Evolutionary conservation across 2,888 invertebrate species (phyloP).

Genomic region (Euplagia quadripunctaria): DNA sequence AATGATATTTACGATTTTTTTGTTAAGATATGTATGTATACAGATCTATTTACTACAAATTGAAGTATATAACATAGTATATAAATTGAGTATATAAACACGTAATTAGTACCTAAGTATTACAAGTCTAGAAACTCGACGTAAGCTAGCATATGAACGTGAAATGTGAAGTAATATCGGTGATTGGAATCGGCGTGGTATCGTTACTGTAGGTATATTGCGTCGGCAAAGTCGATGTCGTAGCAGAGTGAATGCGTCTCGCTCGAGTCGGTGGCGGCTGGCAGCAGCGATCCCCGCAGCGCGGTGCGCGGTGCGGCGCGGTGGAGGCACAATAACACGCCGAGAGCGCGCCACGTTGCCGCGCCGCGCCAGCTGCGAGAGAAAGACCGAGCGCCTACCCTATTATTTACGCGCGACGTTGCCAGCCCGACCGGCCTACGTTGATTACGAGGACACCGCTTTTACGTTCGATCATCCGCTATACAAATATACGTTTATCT

Average conservation of each 20-base stretch:
- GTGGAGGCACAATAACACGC: slow-evolving; percentile 68
- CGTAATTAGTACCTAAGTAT: slow-evolving; percentile 29
- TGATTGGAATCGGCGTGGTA: slow-evolving; percentile 64
- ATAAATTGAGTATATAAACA: slow-evolving; percentile 42
- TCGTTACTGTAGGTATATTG: slow-evolving; percentile 80
- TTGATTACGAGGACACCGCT: slow-evolving; percentile 88
- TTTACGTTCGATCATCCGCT: slow-evolving; percentile 85
- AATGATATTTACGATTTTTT: slow-evolving; percentile 15
- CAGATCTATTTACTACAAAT: slow-evolving; percentile 46
- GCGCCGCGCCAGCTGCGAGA: slow-evolving; percentile 85
- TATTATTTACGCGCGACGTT: slow-evolving; percentile 87
- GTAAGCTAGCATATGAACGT: slow-evolving; percentile 45
- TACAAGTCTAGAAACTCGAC: slow-evolving; percentile 33
- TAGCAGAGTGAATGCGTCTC: slow-evolving; percentile 72
- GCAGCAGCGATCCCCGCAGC: slow-evolving; percentile 59
- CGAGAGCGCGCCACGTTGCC: slow-evolving; percentile 81
- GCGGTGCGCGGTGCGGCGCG: slow-evolving; percentile 54
- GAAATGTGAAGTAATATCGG: slow-evolving; percentile 64
- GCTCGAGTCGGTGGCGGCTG: slow-evolving; percentile 64
- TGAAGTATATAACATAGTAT: slow-evolving; percentile 49
- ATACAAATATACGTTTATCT: slow-evolving; percentile 68
- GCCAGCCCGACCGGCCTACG: slow-evolving; percentile 84
- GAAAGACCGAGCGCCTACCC: slow-evolving; percentile 86
- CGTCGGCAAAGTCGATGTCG: slow-evolving; percentile 55
- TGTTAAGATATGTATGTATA: slow-evolving; percentile 28